A percentile compares a stretch with the other conserved stretches of the same genome.
Evolutionary conservation across 2,113 vertebrate species (phyloP).

Genomic region (Calidris pygmaea): DNA sequence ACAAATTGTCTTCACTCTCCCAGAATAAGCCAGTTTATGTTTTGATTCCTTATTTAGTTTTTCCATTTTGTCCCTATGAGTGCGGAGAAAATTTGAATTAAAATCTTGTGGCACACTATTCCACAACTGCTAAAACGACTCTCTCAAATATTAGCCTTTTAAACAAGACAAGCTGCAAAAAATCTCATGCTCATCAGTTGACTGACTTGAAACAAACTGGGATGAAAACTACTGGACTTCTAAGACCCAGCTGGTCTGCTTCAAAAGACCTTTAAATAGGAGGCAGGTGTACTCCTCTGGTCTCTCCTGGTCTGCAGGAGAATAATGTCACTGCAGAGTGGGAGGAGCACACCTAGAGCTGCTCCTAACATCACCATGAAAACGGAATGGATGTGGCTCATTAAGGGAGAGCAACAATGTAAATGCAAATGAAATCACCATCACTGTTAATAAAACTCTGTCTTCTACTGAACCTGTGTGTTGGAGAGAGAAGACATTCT

Average conservation of each 20-base stretch:
- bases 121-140: not conserved
- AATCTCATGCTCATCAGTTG: not conserved
- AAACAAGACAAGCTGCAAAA: not conserved
- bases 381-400: not conserved
- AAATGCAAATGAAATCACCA: not conserved
- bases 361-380: not conserved
- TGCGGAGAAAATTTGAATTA: not conserved
- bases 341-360: not conserved
- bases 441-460: not conserved
- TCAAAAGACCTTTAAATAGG: not conserved
- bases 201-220: not conserved
- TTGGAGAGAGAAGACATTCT: not conserved
- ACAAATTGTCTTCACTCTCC: constrained; percentile 87
- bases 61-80: constrained; percentile 71
- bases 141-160: not conserved
- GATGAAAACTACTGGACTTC: not conserved
- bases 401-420: not conserved
- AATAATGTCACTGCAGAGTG: not conserved
- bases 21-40: constrained; percentile 74
- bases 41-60: constrained; percentile 61
- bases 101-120: not conserved
- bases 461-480: not conserved
- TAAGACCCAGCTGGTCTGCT: not conserved
- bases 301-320: not conserved
- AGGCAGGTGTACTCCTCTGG: not conserved